These are phyloP conservation scores for Cephus pygmeus DNA, from an alignment of 2,888 invertebrate genomes.

Conservation along the genomic window DNA sequence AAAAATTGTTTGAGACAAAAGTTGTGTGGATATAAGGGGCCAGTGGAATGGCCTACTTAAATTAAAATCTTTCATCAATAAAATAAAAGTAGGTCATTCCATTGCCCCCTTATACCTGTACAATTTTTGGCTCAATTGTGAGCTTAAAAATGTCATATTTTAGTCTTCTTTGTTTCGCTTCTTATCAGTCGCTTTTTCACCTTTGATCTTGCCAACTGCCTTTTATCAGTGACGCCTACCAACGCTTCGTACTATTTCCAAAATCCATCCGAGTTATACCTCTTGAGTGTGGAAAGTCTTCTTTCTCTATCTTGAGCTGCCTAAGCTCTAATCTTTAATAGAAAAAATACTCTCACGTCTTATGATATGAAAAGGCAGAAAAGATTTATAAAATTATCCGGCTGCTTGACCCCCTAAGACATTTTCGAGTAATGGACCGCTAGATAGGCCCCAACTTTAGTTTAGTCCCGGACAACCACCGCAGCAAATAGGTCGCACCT, in stretches of 20 bases:
- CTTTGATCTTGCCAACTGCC: not conserved
- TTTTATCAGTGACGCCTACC: not conserved
- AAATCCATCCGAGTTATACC: not conserved
- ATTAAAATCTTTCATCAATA: no score
- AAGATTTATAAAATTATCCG: not conserved
- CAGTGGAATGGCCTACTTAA: no score
- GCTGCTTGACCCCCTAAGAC: not conserved
- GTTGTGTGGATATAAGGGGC: no score
- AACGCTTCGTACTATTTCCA: not conserved
- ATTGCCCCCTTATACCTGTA: no score
- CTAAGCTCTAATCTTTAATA: not conserved
- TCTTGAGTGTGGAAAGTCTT: not conserved
- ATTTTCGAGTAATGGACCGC: not conserved
- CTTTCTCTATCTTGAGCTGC: not conserved
- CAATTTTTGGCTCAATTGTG: not conserved
- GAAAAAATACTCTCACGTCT: not conserved
- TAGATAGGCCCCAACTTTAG: constrained; percentile 13
- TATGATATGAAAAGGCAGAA: not conserved
- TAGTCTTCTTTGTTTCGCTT: no score
- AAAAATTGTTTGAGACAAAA: no score
- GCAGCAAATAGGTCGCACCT: constrained; percentile 39
- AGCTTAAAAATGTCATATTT: not conserved
- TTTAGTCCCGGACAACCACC: constrained; percentile 24
- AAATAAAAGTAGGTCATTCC: no score
- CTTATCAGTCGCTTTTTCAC: no score